These are phyloP conservation scores for Cheilosia scutellata DNA, from an alignment of 2,888 invertebrate genomes.

Conservation along the genomic window DNA sequence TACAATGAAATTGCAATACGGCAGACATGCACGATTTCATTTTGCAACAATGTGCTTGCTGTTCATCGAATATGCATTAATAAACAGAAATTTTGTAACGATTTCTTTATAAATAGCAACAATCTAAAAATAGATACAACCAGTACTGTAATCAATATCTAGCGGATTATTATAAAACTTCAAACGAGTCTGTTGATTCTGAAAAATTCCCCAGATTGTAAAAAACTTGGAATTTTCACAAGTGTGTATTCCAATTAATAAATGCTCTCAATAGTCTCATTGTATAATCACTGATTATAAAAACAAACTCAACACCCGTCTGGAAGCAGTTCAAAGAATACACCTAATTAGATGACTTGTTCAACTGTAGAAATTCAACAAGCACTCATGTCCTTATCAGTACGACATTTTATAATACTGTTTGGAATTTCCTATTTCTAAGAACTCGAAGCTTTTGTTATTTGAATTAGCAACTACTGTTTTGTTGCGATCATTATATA, in stretches of 20 bases:
- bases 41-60: slow-evolving; percentile 22
- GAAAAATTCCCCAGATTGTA: slow-evolving; percentile 12
- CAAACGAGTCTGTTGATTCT: not conserved
- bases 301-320: no score
- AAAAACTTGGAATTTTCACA: not conserved
- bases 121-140: slow-evolving; percentile 23
- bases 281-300: slow-evolving; percentile 1
- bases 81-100: not conserved
- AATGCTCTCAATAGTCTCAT: not conserved
- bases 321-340: not conserved
- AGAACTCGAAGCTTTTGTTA: not conserved
- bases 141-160: not conserved
- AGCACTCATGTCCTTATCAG: slow-evolving; percentile 18
- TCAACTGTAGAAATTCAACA: not conserved
- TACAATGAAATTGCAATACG: slow-evolving; percentile 1
- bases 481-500: not conserved
- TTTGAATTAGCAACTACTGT: not conserved
- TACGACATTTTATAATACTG: slow-evolving; percentile 20
- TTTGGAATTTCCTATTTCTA: slow-evolving; percentile 18
- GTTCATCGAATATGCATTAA: slow-evolving; percentile 13
- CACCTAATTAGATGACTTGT: slow-evolving; percentile 15
- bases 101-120: slow-evolving; percentile 6
- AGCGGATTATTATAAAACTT: slow-evolving; percentile 3
- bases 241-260: not conserved
- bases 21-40: slow-evolving; percentile 31